These are phyloP conservation scores for Lymantria monacha DNA, from an alignment of 2,888 invertebrate genomes.

Conservation along the genomic window DNA sequence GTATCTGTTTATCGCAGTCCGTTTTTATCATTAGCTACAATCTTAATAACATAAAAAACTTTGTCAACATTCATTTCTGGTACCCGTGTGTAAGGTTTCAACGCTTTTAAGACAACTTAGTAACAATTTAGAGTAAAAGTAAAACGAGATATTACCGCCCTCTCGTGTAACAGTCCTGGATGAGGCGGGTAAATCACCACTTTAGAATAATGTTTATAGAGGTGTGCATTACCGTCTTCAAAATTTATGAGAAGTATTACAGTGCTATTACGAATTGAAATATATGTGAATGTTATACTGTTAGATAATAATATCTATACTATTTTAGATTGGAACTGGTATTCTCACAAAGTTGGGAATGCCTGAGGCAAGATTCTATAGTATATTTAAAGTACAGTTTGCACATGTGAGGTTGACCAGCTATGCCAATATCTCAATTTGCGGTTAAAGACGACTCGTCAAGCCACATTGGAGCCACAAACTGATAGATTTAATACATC, in stretches of 20 bases:
- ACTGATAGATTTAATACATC: conserved; percentile 23
- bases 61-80: conserved; percentile 48
- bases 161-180: conserved; percentile 26
- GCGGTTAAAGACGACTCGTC: conserved; percentile 36
- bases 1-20: conserved; percentile 25
- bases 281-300: conserved; percentile 12
- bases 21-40: conserved; percentile 36
- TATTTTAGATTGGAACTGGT: conserved; percentile 13
- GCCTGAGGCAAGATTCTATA: no score
- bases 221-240: conserved; percentile 54
- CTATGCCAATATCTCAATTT: conserved; percentile 48
- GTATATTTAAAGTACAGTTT: neutral
- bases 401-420: conserved; percentile 16
- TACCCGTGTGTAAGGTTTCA: conserved; percentile 39
- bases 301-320: conserved; percentile 15
- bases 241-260: conserved; percentile 57
- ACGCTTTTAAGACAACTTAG: conserved; percentile 50
- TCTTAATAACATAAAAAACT: conserved; percentile 50
- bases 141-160: conserved; percentile 47
- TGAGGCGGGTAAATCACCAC: conserved; percentile 57
- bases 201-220: conserved; percentile 58
- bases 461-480: conserved; percentile 18
- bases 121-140: conserved; percentile 45
- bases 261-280: conserved; percentile 49
- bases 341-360: no score